Evolutionary conservation across 2,888 invertebrate genomes (phyloP), one percentile per base, ranked within the genome.

Genomic region (Aromia moschata): DNA sequence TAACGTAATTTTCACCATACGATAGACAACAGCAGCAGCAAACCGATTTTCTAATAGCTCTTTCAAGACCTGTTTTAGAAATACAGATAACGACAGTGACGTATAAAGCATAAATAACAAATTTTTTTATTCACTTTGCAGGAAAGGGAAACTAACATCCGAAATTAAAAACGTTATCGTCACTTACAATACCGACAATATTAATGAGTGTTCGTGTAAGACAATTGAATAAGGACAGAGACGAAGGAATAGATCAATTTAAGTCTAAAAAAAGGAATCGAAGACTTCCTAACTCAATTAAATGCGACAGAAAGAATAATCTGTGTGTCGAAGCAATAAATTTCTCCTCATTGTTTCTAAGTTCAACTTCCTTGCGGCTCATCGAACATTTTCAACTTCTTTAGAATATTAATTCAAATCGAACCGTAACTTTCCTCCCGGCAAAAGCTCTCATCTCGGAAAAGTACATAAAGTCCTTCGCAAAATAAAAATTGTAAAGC

Each of bases 281-380:
- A 58, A 31, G 57, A 43, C 60, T 68, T 67, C 64, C 60, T 59
- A 70, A 69, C 66, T 64, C 69, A 69, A 69, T 71, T 69, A 68
- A 64, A 69, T 63, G 69, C 62, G 70, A 62, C 68, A 67, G 69
- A 64, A 70, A 71, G 71, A 73, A 73, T 73, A 72, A 74, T 74
- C 73, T 68, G 71, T 68, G 66, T 70, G 70, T 64, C 69, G 71
- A 68, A 66, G 71, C 73, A 69, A 71, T 72, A 72, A 74, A 74
- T 74, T 71, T 69, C 62, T 62, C 68, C 70, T 69, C 71, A 71
- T 72, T 74, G 71, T 73, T 73, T 73, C 69, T 58, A 58, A 59
- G 56, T 52, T 51, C 41, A 47, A 57, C 40, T 36, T 52, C 38
- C 52, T 18, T 40, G 46, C 18, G 37, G 45, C 49, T 49, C 55